Conservation (phyloP, 1,140 invertebrate genomes). For the Chionoecetes opilio region DNA sequence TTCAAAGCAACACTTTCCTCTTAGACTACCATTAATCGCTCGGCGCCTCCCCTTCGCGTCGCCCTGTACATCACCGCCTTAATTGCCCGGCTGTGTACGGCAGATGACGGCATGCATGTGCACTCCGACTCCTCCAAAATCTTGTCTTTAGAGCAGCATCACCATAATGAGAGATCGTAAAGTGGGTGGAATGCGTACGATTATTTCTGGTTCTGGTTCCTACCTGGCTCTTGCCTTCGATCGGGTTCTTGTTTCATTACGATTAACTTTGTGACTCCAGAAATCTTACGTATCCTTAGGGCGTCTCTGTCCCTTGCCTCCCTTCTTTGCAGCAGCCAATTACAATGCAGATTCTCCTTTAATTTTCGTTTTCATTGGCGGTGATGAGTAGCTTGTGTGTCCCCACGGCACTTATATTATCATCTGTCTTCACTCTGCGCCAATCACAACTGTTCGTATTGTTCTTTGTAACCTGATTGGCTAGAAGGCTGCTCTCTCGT, state of each 20-base stretch:
- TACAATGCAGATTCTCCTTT: neutral
- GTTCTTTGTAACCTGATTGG: slow-evolving; percentile 37
- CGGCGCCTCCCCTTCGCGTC: slow-evolving; percentile 27
- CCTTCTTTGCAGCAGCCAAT: slow-evolving; percentile 38
- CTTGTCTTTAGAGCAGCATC: slow-evolving; percentile 7
- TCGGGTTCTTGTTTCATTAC: slow-evolving; percentile 34
- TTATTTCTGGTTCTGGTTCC: slow-evolving; percentile 24
- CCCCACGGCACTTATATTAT: slow-evolving; percentile 35
- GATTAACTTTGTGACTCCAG: slow-evolving; percentile 18
- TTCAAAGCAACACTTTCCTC: neutral
- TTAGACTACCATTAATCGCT: neutral
- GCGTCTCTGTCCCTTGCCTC: neutral
- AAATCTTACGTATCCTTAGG: slow-evolving; percentile 13
- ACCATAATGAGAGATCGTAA: slow-evolving; percentile 60
- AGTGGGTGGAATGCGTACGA: neutral
- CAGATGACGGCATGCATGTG: slow-evolving; percentile 11
- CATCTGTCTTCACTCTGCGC: neutral
- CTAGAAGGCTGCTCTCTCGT: slow-evolving; percentile 11
- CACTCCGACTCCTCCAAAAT: neutral
- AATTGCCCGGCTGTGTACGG: slow-evolving; percentile 1
- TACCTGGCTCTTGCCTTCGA: neutral
- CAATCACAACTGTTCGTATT: slow-evolving; percentile 45
- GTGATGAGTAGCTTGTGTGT: neutral
- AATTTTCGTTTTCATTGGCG: slow-evolving; percentile 4
- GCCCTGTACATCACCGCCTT: neutral